A percentile compares a stretch with the other conserved stretches of the same genome.
These are phyloP conservation scores for Synchiropus splendidus DNA, from an alignment of 2,113 vertebrate genomes.

Conservation along the genomic window DNA sequence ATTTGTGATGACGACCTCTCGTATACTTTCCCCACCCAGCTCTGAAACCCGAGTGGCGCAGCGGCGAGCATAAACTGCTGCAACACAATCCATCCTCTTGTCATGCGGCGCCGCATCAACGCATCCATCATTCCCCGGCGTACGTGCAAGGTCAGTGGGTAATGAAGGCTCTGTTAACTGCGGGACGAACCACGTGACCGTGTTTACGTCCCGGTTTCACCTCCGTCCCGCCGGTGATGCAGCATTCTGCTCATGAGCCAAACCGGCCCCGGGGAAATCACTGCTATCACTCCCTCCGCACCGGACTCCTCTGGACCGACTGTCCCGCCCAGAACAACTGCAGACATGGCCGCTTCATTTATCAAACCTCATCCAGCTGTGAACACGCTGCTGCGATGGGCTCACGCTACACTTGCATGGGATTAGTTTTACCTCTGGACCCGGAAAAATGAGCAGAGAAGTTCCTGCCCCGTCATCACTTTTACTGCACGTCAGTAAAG, in stretches of 20 bases:
- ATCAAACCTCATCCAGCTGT: no score
- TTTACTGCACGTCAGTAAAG: no score
- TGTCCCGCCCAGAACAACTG: no score
- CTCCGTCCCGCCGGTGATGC: no score
- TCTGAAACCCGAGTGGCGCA: slow-evolving; percentile 20
- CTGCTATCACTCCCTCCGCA: slow-evolving; percentile 48
- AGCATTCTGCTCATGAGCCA: slow-evolving; percentile 44
- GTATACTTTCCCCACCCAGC: slow-evolving; percentile 16
- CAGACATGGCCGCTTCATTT: no score
- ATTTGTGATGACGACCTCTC: slow-evolving; percentile 1
- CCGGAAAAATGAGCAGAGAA: no score
- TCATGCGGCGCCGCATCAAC: slow-evolving; percentile 24
- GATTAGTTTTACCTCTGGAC: no score
- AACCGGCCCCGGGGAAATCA: slow-evolving; percentile 61
- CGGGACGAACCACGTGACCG: slow-evolving; percentile 5
- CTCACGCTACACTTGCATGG: no score
- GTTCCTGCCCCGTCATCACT: no score
- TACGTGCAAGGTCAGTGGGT: slow-evolving; percentile 39
- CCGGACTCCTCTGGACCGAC: no score
- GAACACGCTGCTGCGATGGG: no score
- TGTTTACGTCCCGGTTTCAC: no score
- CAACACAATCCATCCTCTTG: slow-evolving; percentile 41
- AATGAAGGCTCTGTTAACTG: slow-evolving; percentile 41
- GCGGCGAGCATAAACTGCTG: slow-evolving; percentile 26
- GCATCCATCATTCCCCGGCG: slow-evolving; percentile 42